These are phyloP conservation scores for Pseudobourletiella spinata DNA, from an alignment of 1,140 invertebrate genomes.

Conservation along the genomic window DNA sequence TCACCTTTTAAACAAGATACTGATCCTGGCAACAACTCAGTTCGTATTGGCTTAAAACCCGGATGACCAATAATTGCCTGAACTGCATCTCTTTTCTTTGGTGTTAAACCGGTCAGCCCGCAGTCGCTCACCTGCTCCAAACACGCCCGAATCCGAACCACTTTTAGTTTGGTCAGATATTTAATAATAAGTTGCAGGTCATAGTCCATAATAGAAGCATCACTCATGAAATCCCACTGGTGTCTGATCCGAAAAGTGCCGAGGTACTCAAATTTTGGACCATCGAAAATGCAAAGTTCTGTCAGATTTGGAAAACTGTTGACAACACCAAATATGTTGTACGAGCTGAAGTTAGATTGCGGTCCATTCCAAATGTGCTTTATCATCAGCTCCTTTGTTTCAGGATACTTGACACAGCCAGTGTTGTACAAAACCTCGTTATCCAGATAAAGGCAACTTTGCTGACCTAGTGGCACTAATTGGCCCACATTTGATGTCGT, in stretches of 20 bases:
- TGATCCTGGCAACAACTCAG: background rate
- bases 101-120: constrained; percentile 21
- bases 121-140: constrained; percentile 15
- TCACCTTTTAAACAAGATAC: background rate
- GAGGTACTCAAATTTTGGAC: constrained; percentile 14
- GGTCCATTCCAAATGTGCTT: background rate
- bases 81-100: background rate
- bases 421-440: background rate
- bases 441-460: background rate
- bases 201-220: constrained; percentile 10
- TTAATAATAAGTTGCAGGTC: constrained; percentile 27
- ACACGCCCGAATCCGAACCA: constrained; percentile 8
- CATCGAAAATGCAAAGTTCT: constrained; percentile 18
- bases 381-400: background rate
- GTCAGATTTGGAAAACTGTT: constrained; percentile 20
- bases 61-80: background rate
- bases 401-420: background rate
- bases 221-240: constrained; percentile 18
- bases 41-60: background rate
- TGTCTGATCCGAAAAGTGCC: background rate
- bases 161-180: constrained; percentile 8
- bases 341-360: background rate
- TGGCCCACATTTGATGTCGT: background rate
- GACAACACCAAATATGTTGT: constrained; percentile 3
- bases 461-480: background rate